Evolutionary conservation across 2,797 vertebrate genomes (phyloP).

Genomic region (Spondyliosoma cantharus): DNA sequence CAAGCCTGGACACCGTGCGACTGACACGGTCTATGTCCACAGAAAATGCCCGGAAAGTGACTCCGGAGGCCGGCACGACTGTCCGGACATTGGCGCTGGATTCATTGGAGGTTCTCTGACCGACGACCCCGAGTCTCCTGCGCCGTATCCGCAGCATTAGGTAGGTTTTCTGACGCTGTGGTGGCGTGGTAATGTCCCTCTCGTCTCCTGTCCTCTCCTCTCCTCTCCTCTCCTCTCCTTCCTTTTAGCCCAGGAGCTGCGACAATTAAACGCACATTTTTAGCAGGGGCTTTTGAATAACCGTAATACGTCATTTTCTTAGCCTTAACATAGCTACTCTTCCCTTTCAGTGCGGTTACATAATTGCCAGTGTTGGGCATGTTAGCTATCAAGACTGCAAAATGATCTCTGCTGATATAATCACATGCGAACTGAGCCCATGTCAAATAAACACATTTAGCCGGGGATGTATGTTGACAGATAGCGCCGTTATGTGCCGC

Average conservation of each 20-base stretch:
- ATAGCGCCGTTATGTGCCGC: conserved; percentile 9
- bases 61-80: conserved; percentile 42
- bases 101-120: conserved; percentile 40
- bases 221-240: conserved; percentile 19
- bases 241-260: conserved; percentile 35
- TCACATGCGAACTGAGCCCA: not conserved
- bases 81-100: conserved; percentile 34
- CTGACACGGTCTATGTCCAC: conserved; percentile 18
- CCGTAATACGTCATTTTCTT: not conserved
- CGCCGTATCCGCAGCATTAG: conserved; percentile 67
- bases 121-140: conserved; percentile 47
- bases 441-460: conserved; percentile 13
- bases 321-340: not conserved
- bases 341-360: conserved; percentile 17
- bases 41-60: conserved; percentile 68
- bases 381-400: conserved; percentile 8
- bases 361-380: conserved; percentile 25
- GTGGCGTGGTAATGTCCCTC: conserved; percentile 40
- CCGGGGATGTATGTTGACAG: conserved; percentile 9
- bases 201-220: conserved; percentile 21
- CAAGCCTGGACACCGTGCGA: not conserved
- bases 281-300: not conserved
- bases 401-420: not conserved
- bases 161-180: conserved; percentile 68
- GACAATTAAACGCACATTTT: conserved; percentile 50